Conservation (phyloP, 2,888 invertebrate species). For the Rhingia campestris region DNA sequence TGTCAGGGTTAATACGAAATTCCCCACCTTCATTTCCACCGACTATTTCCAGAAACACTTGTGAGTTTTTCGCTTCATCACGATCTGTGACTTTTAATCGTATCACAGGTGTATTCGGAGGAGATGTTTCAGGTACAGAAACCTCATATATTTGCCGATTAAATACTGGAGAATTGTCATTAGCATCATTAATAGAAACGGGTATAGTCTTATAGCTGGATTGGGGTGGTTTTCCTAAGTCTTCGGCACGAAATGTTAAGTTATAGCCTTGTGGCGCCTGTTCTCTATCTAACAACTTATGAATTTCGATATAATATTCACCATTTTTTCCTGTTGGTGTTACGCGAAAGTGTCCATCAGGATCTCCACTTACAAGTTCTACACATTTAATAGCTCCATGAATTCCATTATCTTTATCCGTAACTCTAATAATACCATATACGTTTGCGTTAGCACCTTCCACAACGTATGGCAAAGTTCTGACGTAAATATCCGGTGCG, state of each 20-base stretch:
- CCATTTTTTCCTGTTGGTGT: constrained; percentile 85
- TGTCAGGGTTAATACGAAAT: constrained; percentile 93
- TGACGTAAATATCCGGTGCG: constrained; percentile 92
- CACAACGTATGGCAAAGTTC: constrained; percentile 90
- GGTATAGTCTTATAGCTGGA: constrained; percentile 91
- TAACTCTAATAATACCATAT: constrained; percentile 93
- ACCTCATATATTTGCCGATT: constrained; percentile 94
- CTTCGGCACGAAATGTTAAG: constrained; percentile 92
- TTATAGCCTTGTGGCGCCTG: constrained; percentile 92
- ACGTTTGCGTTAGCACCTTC: constrained; percentile 92
- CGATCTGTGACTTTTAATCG: constrained; percentile 93
- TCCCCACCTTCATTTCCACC: constrained; percentile 95
- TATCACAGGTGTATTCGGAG: constrained; percentile 93
- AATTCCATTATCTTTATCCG: constrained; percentile 91
- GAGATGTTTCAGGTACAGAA: constrained; percentile 93
- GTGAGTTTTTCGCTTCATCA: constrained; percentile 92
- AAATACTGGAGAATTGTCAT: constrained; percentile 94
- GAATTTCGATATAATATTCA: constrained; percentile 91
- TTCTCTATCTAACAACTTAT: constrained; percentile 90
- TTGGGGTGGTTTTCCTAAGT: constrained; percentile 91
- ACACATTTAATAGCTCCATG: constrained; percentile 92
- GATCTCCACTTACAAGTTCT: constrained; percentile 94
- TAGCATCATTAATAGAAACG: constrained; percentile 90
- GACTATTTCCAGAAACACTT: constrained; percentile 93
- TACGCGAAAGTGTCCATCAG: constrained; percentile 93